Percentiles rank a stretch among this genome's conserved stretches.
Conservation (phyloP, 2,888 invertebrate species). For the Sphecodes monilicornis region DNA sequence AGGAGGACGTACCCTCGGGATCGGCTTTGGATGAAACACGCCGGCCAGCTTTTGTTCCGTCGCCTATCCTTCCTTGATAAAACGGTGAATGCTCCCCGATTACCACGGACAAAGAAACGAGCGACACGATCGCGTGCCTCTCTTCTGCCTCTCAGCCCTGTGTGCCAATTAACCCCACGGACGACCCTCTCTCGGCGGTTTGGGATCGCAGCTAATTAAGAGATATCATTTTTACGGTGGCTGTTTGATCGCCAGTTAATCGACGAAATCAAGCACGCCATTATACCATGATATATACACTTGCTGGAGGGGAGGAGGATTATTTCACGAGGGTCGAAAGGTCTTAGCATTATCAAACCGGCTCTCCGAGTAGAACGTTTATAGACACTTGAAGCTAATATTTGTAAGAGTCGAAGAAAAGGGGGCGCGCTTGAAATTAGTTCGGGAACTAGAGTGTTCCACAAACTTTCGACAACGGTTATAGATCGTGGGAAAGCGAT, state of each 20-base stretch:
- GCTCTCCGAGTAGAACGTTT: too few species aligned
- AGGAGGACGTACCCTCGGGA: slow-evolving; percentile 45
- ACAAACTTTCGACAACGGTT: not conserved
- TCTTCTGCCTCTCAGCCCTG: not conserved
- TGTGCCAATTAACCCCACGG: slow-evolving; percentile 5
- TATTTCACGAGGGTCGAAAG: not conserved
- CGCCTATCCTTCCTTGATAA: slow-evolving; percentile 46
- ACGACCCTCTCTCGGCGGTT: not conserved
- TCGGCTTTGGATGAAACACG: slow-evolving; percentile 38
- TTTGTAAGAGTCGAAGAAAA: not conserved
- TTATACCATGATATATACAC: not conserved
- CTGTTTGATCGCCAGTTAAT: not conserved
- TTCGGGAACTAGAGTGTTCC: not conserved
- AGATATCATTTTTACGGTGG: not conserved
- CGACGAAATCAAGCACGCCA: not conserved
- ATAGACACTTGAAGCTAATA: not conserved
- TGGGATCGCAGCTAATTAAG: not conserved
- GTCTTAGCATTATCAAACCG: not conserved
- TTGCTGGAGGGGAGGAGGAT: not conserved
- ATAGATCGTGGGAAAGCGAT: not conserved
- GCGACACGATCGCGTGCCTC: slow-evolving; percentile 13
- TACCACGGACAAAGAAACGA: slow-evolving; percentile 41
- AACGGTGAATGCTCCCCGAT: slow-evolving; percentile 45
- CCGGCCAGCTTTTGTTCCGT: slow-evolving; percentile 52
- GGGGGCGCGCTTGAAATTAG: not conserved